Base-by-base conservation (phyloP, 2,888 invertebrate species). In the Perithous albicinctus region DNA sequence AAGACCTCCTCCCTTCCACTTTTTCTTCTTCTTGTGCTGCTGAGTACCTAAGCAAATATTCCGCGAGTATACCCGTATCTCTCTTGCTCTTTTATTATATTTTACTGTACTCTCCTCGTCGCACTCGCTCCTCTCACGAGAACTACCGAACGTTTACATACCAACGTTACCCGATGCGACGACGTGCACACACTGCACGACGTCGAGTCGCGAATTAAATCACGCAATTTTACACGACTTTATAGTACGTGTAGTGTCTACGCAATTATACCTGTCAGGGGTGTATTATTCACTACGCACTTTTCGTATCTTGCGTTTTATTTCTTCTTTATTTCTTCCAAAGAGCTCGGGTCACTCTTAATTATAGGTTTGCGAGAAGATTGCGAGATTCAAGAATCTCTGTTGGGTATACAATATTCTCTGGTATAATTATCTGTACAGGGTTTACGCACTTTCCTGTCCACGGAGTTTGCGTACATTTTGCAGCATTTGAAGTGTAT, bases 21-120 rank as follows among this genome's bases (percentile, higher is more conserved):
- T 20, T 48, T 64, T 51, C 54, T 63, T 69, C 74, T 64, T 69
- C 63, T 15, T 77, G 61, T 29, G 67, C 63, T 23, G 38, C 69
- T 63, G 78, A 64, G 78, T 64, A 78, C 78, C 81, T 81, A 74
- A 78, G 81, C 67, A 81, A 81, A 81, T 78, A 78, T 81, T 78
- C 78, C 63, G 32, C 59, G 38, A 67, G 73, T 54, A 20, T 38
- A 54, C 74, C 18, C 51, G 35, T 54, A 43, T 20, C 48, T n/a
- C 41, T 70, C 18, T 46, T 61, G 29, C 72, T 76, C 66, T 72
- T 77, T 61, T 61, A 32, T 61, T 61, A 32, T 29, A 8, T 72
- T 35, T 64, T 63, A 35, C 23, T 61, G 10, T 46, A 35, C 29
- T 12, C 8, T 26, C 51, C 26, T 3, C 23, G 23, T 46, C 67